Base-by-base conservation (phyloP, 2,113 vertebrate genomes). In the Numida meleagris region DNA sequence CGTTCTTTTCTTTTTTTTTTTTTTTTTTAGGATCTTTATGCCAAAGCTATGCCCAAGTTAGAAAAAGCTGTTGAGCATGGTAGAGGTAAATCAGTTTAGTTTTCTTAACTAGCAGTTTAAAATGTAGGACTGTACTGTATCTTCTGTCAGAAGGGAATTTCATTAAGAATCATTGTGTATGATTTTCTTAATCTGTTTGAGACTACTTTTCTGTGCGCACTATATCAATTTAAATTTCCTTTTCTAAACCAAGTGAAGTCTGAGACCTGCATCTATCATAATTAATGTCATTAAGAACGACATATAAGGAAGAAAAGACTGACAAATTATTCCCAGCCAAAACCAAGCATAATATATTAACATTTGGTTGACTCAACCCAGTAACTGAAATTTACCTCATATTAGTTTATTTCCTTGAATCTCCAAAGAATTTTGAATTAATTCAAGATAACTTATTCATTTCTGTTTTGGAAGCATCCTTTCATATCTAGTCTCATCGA, bases 21-120 rank as follows among this genome's bases (percentile, higher is more conserved):
- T 58, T 82, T 79, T 92, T 90, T 90, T 8, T 96, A 99, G 99
- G 97, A 96, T 82, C 96, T 93, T 36, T 99, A 98, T 94, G 94
- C 81, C 82, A 98, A 97, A 38, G 96, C 97, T 96, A 97, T 98
- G 94, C 99, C 99, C 43, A 97, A 94, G 61, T 77, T 99, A 93
- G 96, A 96, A 96, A 91, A 88, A 42, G 97, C 98, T 24, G 53
- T 98, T 86, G 95, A 98, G 4, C 95, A 96, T 61, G 98, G 98
- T 78, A 98, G 96, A 98, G 99, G 99, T 99, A 97, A 97, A 96
- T 79, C 65, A 72, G 40, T 78, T 92, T 62, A 96, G 95, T 97
- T 96, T 91, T 96, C 94, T 93, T 93, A 92, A 95, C n/a, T 90
- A 88, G 51, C 67, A 67, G 0, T 67, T 95, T 63, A 38, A 90